Evolutionary conservation across 2,888 invertebrate species (phyloP).

Genomic region (Panopea generosa): DNA sequence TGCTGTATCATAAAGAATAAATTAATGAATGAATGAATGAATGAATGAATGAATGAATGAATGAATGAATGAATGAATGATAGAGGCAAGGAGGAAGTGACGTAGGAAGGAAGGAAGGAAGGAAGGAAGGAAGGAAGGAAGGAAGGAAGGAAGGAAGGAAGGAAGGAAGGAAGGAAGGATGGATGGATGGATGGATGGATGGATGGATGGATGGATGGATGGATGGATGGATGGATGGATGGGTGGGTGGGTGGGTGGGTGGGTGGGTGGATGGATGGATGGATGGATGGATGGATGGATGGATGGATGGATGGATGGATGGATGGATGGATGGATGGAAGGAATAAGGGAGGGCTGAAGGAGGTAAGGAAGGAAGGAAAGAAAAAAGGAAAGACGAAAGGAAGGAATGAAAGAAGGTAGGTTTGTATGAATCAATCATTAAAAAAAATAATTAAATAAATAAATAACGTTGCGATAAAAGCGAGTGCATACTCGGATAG

Average conservation of each 20-base stretch:
- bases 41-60: too few species aligned
- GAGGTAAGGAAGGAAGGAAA: background rate
- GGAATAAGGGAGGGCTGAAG: background rate
- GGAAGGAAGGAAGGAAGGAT: constrained; percentile 10
- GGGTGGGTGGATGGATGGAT: background rate
- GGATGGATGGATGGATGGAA: constrained; percentile 1
- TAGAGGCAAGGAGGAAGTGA: background rate
- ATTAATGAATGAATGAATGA: too few species aligned
- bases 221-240: background rate
- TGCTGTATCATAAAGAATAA: too few species aligned
- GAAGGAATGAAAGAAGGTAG: too few species aligned
- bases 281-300: constrained; percentile 2
- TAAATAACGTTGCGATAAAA: too few species aligned
- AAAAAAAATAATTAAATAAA: too few species aligned
- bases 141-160: constrained; percentile 12
- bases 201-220: background rate
- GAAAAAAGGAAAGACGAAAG: too few species aligned
- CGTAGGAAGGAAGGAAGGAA: constrained; percentile 8
- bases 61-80: too few species aligned
- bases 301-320: constrained; percentile 2
- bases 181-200: constrained; percentile 2
- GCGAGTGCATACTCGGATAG: too few species aligned
- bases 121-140: constrained; percentile 5
- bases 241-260: background rate
- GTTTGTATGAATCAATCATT: too few species aligned